phyloP scores from a whole-genome alignment of 2,888 invertebrate genomes.

The Coecobrya sp. region DNA sequence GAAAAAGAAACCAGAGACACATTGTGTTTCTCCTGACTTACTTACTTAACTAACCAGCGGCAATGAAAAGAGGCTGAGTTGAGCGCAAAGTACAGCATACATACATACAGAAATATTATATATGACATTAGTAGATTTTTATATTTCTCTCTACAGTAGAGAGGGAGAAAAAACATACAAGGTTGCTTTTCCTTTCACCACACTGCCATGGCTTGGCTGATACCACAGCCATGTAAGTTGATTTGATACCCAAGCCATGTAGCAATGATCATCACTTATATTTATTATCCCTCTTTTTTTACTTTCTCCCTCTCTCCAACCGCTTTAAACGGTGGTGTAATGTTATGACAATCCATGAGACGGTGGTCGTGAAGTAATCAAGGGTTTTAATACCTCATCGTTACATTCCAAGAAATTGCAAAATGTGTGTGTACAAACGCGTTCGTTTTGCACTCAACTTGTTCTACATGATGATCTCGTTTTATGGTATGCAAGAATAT shows the following conservation, averaged over 20 bases:
- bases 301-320: background rate
- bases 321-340: conserved; percentile 25
- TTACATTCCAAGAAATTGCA: conserved; percentile 1
- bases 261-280: conserved; percentile 36
- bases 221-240: conserved; percentile 27
- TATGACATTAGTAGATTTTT: background rate
- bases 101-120: conserved; percentile 13
- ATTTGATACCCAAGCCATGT: conserved; percentile 52
- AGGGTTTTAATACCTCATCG: conserved; percentile 46
- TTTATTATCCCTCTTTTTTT: conserved; percentile 22
- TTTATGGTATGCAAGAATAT: too few species aligned
- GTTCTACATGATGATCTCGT: background rate
- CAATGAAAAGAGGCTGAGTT: conserved; percentile 29
- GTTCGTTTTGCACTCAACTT: background rate
- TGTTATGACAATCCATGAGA: conserved; percentile 26
- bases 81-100: conserved; percentile 30
- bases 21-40: conserved; percentile 53
- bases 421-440: background rate
- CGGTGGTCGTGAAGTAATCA: too few species aligned
- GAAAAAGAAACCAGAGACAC: conserved; percentile 56
- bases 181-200: background rate
- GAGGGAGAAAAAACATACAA: background rate
- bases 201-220: background rate
- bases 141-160: too few species aligned
- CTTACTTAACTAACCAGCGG: conserved; percentile 58